These are phyloP conservation scores for Phrynocephalus versicolor DNA, from an alignment of 2,113 vertebrate species.

Conservation along the genomic window DNA sequence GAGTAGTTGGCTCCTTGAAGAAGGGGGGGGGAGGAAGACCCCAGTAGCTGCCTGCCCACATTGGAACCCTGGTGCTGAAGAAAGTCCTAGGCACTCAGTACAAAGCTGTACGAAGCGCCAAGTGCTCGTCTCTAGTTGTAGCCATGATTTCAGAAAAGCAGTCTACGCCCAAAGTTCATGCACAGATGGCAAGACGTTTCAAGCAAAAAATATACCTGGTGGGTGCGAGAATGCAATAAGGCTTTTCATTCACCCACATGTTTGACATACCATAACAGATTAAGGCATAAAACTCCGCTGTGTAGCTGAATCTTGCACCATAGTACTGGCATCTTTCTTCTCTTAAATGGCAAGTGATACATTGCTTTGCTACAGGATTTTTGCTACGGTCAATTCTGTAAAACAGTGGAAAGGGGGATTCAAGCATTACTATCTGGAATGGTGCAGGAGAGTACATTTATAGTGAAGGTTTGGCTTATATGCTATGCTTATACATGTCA, in stretches of 20 bases:
- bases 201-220: background rate
- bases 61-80: too few relatives aligned
- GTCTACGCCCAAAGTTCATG: background rate
- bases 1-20: too few relatives aligned
- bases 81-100: too few relatives aligned
- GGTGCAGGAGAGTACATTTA: background rate
- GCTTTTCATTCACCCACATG: background rate
- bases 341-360: constrained; percentile 81
- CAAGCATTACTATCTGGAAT: constrained; percentile 34
- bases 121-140: too few relatives aligned
- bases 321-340: constrained; percentile 83
- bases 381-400: constrained; percentile 78
- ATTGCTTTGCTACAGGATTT: constrained; percentile 72
- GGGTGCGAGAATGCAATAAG: background rate
- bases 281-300: constrained; percentile 79
- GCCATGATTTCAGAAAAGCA: background rate
- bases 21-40: too few relatives aligned
- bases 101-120: too few relatives aligned
- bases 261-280: constrained; percentile 79
- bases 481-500: background rate
- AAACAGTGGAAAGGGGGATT: constrained; percentile 55
- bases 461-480: background rate
- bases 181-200: background rate
- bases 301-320: constrained; percentile 78
- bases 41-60: too few relatives aligned